A percentile compares a stretch with the other conserved stretches of the same genome.
phyloP scores from a whole-genome alignment of 35 echinoderm and acorn worm species.

The Heliocidaris erythrogramma region DNA sequence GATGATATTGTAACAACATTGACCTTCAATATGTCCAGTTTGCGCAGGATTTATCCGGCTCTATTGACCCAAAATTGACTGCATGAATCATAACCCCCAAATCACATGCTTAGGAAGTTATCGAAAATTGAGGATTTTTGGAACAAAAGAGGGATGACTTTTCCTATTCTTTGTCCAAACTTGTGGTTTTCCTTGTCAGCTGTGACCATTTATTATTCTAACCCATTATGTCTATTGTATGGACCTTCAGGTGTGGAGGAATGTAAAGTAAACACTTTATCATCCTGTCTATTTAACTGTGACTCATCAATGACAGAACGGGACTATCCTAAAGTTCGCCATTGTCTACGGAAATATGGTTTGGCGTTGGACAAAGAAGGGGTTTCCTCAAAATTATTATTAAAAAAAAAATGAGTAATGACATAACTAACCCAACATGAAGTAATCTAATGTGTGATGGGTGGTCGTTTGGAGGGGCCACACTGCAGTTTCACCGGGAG shows the following conservation, averaged over 20 bases:
- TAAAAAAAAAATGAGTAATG: not conserved
- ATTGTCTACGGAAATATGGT: not conserved
- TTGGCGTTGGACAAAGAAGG: not conserved
- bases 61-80: not conserved
- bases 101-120: slow-evolving; percentile 17
- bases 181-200: slow-evolving; percentile 8
- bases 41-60: not conserved
- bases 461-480: not conserved
- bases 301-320: not conserved
- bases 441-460: not conserved
- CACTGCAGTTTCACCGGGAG: no score
- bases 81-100: not conserved
- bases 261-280: not conserved
- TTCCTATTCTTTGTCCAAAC: not conserved
- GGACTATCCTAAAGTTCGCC: no score
- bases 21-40: not conserved
- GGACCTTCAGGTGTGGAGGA: not conserved
- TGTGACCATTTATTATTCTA: not conserved
- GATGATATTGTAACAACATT: not conserved
- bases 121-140: not conserved
- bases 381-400: not conserved
- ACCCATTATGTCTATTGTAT: not conserved
- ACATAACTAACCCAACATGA: not conserved
- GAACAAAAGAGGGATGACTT: not conserved
- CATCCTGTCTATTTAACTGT: not conserved